These are phyloP conservation scores for Natator depressus DNA, from an alignment of 2,113 vertebrate species.

Conservation along the genomic window DNA sequence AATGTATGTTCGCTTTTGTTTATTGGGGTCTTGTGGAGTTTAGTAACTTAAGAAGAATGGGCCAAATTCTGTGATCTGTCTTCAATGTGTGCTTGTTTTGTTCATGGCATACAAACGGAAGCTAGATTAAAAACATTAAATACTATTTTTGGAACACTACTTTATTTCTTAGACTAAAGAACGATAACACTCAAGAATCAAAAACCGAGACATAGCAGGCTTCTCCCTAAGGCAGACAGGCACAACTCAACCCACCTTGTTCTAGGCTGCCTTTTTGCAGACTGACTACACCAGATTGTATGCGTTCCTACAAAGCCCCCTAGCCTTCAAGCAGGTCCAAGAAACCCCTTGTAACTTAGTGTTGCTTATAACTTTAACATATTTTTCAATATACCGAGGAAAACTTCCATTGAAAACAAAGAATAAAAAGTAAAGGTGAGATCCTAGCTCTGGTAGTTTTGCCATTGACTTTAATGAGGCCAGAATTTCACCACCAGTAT, in stretches of 20 bases:
- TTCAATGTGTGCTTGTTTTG: neutral
- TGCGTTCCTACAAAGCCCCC: neutral
- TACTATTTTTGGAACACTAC: neutral
- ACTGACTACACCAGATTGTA: neutral
- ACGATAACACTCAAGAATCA: neutral
- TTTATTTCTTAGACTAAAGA: neutral
- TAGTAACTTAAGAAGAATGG: neutral
- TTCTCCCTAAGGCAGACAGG: neutral
- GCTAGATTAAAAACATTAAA: neutral
- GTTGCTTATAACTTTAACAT: neutral
- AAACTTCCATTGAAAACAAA: neutral
- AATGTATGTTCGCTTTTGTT: neutral
- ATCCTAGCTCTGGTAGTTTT: neutral
- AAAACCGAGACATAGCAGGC: neutral
- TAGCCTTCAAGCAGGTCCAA: neutral
- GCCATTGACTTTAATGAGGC: neutral
- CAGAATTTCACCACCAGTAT: neutral
- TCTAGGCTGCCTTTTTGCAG: neutral
- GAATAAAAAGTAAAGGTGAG: neutral
- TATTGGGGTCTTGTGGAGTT: neutral
- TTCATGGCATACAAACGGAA: neutral
- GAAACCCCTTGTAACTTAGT: neutral
- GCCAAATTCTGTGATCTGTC: neutral
- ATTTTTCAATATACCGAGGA: neutral
- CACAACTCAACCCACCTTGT: neutral